Evolutionary conservation across 2,113 vertebrate genomes (phyloP), one percentile per base, ranked within the genome.

Genomic region (Calcarius ornatus): DNA sequence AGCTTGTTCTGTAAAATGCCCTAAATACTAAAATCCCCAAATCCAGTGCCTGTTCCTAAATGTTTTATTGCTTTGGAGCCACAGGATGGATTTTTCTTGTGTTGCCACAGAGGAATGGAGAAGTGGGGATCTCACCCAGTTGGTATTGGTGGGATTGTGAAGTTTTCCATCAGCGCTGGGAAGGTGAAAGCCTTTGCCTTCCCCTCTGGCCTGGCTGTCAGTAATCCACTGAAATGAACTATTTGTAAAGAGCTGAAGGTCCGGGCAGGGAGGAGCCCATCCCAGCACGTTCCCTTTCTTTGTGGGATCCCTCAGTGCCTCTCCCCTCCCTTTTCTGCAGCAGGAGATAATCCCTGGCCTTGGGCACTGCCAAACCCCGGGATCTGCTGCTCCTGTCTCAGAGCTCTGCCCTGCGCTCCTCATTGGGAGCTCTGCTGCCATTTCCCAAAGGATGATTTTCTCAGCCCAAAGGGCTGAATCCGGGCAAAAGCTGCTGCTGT

Each of bases 171-270:
- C 33, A 15, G 4, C 22, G 11, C 15, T 45, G 11, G 8, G n/a
- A 53, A 91, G 92, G 86, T 37, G 81, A 23, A 63, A 71, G 19
- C 43, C 47, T 64, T 30, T 51, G 47, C 83, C 50, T 53, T 33
- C 33, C 56, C 57, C 60, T 30, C 40, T 30, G 75, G 81, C 86
- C 86, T 37, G 33, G 77, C 80, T 86, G 69, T 38, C 63, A 10
- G 1, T 4, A 4, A 1, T 13, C 4, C 25, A 38, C 15, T 30
- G 47, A 59, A 89, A 68, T 2, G 3, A 31, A 20, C 22, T 0
- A 4, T 40, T 57, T 35, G 4, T 5, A 0, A 14, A 0, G 66
- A 31, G 33, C 6, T 54, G 87, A 43, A 56, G 57, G 38, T 53
- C 2, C 13, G 1, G 85, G 59, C 40, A 45, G 76, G 51, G 78